These are phyloP conservation scores for Zingel zingel DNA, from an alignment of 2,113 vertebrate genomes.

Conservation along the genomic window DNA sequence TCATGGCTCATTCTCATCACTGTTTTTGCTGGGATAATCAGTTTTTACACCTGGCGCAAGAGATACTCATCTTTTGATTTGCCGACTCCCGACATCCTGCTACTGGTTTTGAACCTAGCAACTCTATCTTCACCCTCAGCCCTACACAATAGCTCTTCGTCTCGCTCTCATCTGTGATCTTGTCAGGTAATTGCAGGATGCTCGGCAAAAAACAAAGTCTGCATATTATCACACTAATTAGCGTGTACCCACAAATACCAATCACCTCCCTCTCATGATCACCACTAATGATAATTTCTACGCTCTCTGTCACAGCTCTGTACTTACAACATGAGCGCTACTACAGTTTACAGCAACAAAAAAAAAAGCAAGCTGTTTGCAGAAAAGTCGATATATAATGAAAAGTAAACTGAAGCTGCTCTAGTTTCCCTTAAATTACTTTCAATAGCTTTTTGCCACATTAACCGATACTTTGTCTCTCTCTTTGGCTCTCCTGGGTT, in stretches of 20 bases:
- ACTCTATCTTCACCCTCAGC: conserved; percentile 35
- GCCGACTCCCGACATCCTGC: conserved; percentile 37
- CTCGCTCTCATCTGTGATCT: conserved; percentile 13
- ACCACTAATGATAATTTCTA: conserved; percentile 40
- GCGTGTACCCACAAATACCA: conserved; percentile 47
- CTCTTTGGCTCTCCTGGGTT: conserved; percentile 59
- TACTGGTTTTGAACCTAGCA: conserved; percentile 34
- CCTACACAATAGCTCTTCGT: conserved; percentile 12
- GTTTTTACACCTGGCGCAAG: conserved; percentile 14
- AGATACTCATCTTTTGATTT: conserved; percentile 61
- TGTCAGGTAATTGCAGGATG: conserved; percentile 57
- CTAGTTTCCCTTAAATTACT: conserved; percentile 64
- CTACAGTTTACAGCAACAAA: conserved; percentile 41
- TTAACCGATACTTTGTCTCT: conserved; percentile 59
- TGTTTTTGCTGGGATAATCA: conserved; percentile 40
- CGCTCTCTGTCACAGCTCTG: conserved; percentile 13
- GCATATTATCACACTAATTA: conserved; percentile 65
- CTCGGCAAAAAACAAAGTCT: conserved; percentile 32
- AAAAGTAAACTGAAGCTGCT: conserved; percentile 59
- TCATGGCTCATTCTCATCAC: conserved; percentile 6
- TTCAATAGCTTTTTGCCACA: conserved; percentile 60
- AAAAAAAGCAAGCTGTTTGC: conserved; percentile 20
- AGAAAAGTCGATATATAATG: conserved; percentile 38
- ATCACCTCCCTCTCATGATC: conserved; percentile 53
- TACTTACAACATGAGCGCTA: conserved; percentile 36